A percentile compares a stretch with the other conserved stretches of the same genome.
phyloP scores from a whole-genome alignment of 2,888 invertebrate genomes.

The Diaphora mendica region DNA sequence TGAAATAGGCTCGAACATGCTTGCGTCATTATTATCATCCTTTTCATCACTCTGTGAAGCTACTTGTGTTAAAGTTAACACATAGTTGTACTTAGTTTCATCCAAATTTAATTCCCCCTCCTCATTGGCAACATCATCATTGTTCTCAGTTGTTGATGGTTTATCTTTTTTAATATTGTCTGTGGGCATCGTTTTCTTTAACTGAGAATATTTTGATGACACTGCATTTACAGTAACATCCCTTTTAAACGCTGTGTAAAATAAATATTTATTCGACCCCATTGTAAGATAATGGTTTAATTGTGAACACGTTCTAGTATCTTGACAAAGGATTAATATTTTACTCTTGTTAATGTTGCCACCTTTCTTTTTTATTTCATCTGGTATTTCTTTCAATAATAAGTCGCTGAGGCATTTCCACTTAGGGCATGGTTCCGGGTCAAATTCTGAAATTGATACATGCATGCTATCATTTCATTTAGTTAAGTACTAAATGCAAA shows the following conservation, averaged over 20 bases:
- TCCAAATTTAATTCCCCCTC: constrained; percentile 67
- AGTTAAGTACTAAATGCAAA: neutral
- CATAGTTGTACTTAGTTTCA: constrained; percentile 88
- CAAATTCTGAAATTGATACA: constrained; percentile 86
- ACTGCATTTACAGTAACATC: constrained; percentile 86
- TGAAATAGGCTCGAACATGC: constrained; percentile 88
- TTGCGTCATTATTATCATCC: constrained; percentile 60
- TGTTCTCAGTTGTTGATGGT: constrained; percentile 32
- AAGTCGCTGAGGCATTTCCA: constrained; percentile 95
- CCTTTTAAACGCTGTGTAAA: constrained; percentile 87
- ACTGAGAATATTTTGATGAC: constrained; percentile 80
- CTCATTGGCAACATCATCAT: constrained; percentile 44
- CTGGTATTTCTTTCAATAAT: constrained; percentile 92
- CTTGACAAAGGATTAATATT: constrained; percentile 94
- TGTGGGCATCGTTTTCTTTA: constrained; percentile 57
- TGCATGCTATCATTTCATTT: neutral
- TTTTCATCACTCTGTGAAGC: constrained; percentile 52
- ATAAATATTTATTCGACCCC: constrained; percentile 88
- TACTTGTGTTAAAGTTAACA: constrained; percentile 89
- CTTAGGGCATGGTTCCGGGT: constrained; percentile 95
- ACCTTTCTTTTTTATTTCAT: constrained; percentile 87
- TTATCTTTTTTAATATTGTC: constrained; percentile 50
- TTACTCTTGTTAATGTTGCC: constrained; percentile 83
- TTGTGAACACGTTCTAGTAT: constrained; percentile 93
- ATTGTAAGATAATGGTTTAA: constrained; percentile 89